Conservation (phyloP, 2,888 invertebrate genomes). For the Prionchulus punctatus region DNA sequence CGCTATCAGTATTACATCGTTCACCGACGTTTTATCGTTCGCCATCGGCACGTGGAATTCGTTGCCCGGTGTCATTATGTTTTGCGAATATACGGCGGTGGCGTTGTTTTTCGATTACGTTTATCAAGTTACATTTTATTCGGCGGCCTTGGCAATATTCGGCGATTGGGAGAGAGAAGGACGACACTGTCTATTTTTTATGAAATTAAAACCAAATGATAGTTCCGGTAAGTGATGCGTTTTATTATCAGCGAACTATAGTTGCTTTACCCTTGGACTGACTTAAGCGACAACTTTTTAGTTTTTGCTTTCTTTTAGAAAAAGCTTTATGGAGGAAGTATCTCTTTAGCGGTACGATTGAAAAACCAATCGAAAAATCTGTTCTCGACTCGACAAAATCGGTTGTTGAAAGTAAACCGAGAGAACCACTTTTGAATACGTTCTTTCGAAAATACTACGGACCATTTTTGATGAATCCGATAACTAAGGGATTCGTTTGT, state of each 20-base stretch:
- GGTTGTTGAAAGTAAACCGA: no score
- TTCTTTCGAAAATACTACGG: constrained; percentile 25
- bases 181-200: background rate
- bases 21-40: constrained; percentile 48
- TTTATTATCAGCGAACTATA: no score
- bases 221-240: no score
- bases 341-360: no score
- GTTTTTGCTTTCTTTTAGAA: no score
- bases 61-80: constrained; percentile 55
- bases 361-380: no score
- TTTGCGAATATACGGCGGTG: constrained; percentile 1
- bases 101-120: background rate
- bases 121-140: constrained; percentile 1
- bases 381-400: no score
- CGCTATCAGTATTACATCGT: constrained; percentile 75
- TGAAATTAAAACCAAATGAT: no score
- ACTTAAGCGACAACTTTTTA: no score
- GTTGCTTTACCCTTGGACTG: no score
- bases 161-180: constrained; percentile 13
- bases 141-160: constrained; percentile 3
- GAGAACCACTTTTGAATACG: constrained; percentile 1
- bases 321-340: no score
- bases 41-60: constrained; percentile 60
- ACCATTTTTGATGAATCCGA: constrained; percentile 23
- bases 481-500: constrained; percentile 44